Evolutionary conservation across 2,113 vertebrate genomes (phyloP), one percentile per base, ranked within the genome.

Genomic region (Ophthalmolycus amberensis): DNA sequence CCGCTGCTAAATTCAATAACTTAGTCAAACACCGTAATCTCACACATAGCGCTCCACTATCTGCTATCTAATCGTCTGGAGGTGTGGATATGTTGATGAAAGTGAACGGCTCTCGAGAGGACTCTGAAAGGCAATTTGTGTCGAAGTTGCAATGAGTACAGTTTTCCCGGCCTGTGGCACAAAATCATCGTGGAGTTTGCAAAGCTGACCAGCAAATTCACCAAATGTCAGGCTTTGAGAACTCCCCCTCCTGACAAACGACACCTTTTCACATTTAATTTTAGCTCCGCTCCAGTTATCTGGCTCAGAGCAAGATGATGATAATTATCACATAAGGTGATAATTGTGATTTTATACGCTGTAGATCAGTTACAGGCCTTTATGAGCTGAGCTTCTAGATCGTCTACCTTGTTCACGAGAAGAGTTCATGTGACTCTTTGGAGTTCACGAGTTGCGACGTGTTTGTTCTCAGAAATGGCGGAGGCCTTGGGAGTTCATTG

Each of bases 11-110:
- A 82, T 79, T 89, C 77, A 79, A 86, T 84, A 25, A 83, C 66
- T 80, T 89, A 77, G 86, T 88, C 70, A 81, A 82, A 90, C 66
- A 71, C 64, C 25, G 22, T 40, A 87, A 90, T 89, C 75, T 68
- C 63, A 74, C 79, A 77, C 18, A 69, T 59, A 59, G 67, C 42
- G 27, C 66, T 54, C 32, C 27, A 60, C 15, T 73, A 63, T 78
- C 46, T 72, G 10, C 54, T 66, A 74, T 81, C 58, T 85, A 32
- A 85, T 85, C 73, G 27, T 64, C 34, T 18, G 11, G 52, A 83
- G 56, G 77, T 71, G 79, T 85, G 78, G 70, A 79, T 68, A 25
- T 79, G 58, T 79, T 84, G 80, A 37, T 71, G 20, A 71, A 82
- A 82, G 80, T 72, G 73, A 82, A 78, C 72, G 25, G 34, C 37